A percentile compares a stretch with the other conserved stretches of the same genome.
Conservation (phyloP, 2,113 vertebrate genomes). For the Vombatus ursinus region DNA sequence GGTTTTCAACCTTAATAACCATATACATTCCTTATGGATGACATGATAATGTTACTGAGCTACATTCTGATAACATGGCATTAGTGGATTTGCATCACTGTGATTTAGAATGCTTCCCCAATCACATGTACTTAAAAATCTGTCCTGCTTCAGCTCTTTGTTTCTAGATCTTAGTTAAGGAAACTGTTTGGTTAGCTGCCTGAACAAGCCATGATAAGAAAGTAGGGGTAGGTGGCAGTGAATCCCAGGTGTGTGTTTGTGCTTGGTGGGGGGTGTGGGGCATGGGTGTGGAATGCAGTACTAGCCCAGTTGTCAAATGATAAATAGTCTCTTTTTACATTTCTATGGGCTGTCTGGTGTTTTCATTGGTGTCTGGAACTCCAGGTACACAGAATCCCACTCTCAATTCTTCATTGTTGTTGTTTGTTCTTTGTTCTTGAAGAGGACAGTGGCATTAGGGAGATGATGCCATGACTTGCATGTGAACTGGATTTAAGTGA, state of each 20-base stretch:
- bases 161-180: neutral
- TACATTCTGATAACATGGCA: neutral
- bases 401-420: too few species aligned
- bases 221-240: neutral
- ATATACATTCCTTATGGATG: neutral
- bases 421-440: too few species aligned
- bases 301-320: neutral
- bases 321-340: neutral
- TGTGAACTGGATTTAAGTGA: too few species aligned
- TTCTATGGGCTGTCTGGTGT: neutral
- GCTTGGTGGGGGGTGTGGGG: neutral
- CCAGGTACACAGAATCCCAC: neutral
- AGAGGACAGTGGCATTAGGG: too few species aligned
- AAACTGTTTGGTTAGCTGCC: neutral
- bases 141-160: neutral
- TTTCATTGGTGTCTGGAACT: neutral
- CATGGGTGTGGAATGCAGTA: neutral
- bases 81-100: neutral
- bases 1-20: slow-evolving; percentile 1
- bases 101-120: slow-evolving; percentile 25
- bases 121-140: neutral
- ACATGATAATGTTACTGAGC: slow-evolving; percentile 5
- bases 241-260: neutral
- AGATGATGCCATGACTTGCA: too few species aligned
- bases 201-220: neutral